Percentiles rank a stretch among this genome's conserved stretches.
phyloP scores from a whole-genome alignment of 1,140 invertebrate species.

The Melipona quadrifasciata region DNA sequence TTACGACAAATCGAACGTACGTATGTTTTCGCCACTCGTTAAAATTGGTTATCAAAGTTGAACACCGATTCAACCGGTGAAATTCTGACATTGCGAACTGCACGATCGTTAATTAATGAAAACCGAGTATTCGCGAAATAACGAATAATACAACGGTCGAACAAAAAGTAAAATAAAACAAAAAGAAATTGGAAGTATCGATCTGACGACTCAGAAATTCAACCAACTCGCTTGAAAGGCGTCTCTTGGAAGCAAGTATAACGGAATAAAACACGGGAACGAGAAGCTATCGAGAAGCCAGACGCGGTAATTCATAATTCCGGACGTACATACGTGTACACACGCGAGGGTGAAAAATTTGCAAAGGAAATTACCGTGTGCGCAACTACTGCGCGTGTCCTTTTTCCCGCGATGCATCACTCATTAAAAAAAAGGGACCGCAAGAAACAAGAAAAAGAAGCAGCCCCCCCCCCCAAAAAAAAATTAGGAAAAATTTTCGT shows the following conservation, averaged over 20 bases:
- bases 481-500: slow-evolving; percentile 26
- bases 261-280: not conserved
- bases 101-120: not conserved
- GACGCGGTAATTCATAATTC: slow-evolving; percentile 17
- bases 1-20: not conserved
- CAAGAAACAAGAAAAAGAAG: not conserved
- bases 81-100: not conserved
- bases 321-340: not conserved
- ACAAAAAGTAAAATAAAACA: not conserved
- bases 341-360: slow-evolving; percentile 7
- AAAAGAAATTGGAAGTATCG: not conserved
- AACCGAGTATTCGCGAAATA: not conserved
- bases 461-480: not conserved
- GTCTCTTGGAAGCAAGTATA: no score
- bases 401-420: not conserved
- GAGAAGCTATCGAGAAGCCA: slow-evolving; percentile 4
- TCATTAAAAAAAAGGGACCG: not conserved
- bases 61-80: not conserved
- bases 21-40: not conserved
- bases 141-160: not conserved
- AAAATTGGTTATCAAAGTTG: not conserved
- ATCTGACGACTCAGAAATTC: not conserved
- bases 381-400: not conserved
- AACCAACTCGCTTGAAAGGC: not conserved
- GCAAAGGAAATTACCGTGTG: slow-evolving; percentile 37